Percentiles rank a stretch among this genome's conserved stretches.
These are phyloP conservation scores for Rhea americana DNA, from an alignment of 2,113 vertebrate genomes.

Conservation along the genomic window DNA sequence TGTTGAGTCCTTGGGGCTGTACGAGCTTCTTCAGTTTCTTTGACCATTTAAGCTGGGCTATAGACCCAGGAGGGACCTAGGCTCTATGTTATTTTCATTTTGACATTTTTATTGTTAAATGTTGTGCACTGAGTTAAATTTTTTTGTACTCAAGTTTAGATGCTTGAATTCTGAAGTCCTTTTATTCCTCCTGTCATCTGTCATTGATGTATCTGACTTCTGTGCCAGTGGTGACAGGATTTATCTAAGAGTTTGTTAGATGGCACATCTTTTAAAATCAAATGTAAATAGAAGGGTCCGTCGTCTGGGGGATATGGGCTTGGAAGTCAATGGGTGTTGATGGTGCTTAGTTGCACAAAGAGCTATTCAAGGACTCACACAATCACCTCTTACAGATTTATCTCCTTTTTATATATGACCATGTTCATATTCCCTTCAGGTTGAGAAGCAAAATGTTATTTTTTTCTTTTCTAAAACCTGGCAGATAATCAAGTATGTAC, in stretches of 20 bases:
- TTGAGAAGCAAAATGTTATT: conserved; percentile 27
- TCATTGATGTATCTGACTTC: conserved; percentile 42
- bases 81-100: background rate
- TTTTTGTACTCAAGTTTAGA: conserved; percentile 3
- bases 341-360: conserved; percentile 39
- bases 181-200: conserved; percentile 35
- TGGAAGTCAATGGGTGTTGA: conserved; percentile 19
- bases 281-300: conserved; percentile 42
- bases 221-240: conserved; percentile 35
- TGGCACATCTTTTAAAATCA: conserved; percentile 38
- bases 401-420: conserved; percentile 16
- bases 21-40: background rate
- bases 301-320: conserved; percentile 11
- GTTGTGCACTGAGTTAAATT: background rate
- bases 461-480: conserved; percentile 1
- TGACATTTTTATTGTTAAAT: conserved; percentile 19
- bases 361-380: background rate
- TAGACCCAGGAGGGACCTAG: background rate
- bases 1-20: background rate
- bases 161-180: conserved; percentile 11
- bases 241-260: conserved; percentile 41
- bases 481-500: conserved; percentile 55
- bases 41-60: background rate
- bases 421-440: conserved; percentile 38
- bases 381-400: conserved; percentile 42